These are phyloP conservation scores for Sylvia atricapilla DNA, from an alignment of 2,113 vertebrate species.

Conservation along the genomic window DNA sequence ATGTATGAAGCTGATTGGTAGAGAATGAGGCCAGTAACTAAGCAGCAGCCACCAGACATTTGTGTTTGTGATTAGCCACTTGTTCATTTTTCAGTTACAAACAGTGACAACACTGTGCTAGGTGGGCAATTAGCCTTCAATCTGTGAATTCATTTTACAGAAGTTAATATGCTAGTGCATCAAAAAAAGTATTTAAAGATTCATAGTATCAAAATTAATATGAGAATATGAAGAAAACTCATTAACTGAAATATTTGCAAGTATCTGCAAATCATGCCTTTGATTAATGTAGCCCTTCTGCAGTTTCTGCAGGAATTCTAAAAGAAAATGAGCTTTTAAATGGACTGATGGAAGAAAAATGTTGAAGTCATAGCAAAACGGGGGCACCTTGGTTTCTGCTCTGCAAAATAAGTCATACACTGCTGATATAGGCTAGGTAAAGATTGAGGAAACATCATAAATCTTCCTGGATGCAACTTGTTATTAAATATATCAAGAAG, in stretches of 20 bases:
- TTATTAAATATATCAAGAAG: slow-evolving; percentile 10
- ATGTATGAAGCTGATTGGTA: background rate
- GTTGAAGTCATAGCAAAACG: background rate
- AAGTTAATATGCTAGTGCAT: background rate
- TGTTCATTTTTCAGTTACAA: background rate
- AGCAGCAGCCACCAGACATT: background rate
- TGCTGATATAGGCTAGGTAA: background rate
- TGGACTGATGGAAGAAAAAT: background rate
- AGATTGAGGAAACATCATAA: background rate
- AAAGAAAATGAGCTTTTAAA: background rate
- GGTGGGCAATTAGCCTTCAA: background rate
- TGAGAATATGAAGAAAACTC: background rate
- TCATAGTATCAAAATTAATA: background rate
- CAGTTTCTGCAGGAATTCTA: background rate
- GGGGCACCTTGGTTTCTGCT: background rate
- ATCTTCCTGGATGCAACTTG: slow-evolving; percentile 1
- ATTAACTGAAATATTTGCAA: background rate
- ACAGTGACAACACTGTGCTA: background rate
- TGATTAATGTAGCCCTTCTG: background rate
- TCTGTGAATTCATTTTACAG: background rate
- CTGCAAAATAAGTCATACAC: background rate
- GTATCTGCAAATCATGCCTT: background rate
- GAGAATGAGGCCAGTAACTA: background rate
- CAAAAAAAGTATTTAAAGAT: background rate
- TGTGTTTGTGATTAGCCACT: background rate